Base-by-base conservation (phyloP, 2,113 vertebrate genomes). In the Benitochromis conjunctus region DNA sequence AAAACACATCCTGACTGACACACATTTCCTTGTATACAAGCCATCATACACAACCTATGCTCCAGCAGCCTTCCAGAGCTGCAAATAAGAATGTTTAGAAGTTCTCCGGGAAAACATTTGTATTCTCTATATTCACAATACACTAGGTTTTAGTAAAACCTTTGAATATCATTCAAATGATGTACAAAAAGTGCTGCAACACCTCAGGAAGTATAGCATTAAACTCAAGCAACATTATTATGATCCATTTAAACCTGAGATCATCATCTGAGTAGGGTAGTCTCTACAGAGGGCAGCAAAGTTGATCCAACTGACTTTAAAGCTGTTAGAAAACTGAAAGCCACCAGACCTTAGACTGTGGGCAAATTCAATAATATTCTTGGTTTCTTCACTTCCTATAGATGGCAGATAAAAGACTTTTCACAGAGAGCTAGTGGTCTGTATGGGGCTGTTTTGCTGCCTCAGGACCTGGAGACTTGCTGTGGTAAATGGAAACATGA, bases 81-180 rank as follows among this genome's bases (percentile, higher is more conserved):
- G 41, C 7, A 13, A 13, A 13, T 4, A 46, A 36, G 56, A 83
- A 8, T 85, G 85, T 24, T 53, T 89, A 21, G 87, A 79, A 24
- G 60, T 21, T 6, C 18, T 87, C 0, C 2, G 13, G 1, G 80
- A 92, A 60, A 13, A 88, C 6, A 91, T 92, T 4, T 90, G 84
- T 12, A 7, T 88, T 2, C 80, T 88, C 4, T 89, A 87, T 38
- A n/a, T 92, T 2, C 80, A 92, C 19, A 74, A 92, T 51, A 77
- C 43, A 9, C 36, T 90, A 5, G 66, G 89, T 18, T 93, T 60
- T 29, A 90, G 88, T 24, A 77, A 86, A 26, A 80, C n/a, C 6
- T 92, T 92, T 12, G 60, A 86, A 0, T 2, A 11, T 2, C 88
- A 91, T 48, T 12, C 89, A 1, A 12, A 80, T 2, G 18, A 89